These are phyloP conservation scores for Scotopteryx bipunctaria DNA, from an alignment of 2,888 invertebrate species.

Conservation along the genomic window DNA sequence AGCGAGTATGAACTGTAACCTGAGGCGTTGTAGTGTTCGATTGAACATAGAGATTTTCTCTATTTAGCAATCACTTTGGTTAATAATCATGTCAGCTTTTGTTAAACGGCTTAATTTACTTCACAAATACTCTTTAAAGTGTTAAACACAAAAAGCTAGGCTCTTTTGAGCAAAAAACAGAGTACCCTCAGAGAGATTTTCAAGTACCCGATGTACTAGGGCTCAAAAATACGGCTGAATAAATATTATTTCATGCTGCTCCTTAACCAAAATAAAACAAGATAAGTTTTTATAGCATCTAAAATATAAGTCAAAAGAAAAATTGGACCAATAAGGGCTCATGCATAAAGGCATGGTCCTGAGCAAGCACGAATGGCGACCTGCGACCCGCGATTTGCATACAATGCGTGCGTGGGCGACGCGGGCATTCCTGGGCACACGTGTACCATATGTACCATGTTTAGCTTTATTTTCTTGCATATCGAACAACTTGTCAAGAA, in stretches of 20 bases:
- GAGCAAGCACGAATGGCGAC: conserved; percentile 62
- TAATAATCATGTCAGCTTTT: conserved; percentile 1
- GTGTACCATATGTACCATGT: conserved; percentile 42
- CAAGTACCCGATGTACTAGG: no score
- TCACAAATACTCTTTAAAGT: conserved; percentile 3
- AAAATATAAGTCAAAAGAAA: conserved; percentile 16
- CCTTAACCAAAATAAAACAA: conserved; percentile 4
- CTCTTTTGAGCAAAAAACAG: no score
- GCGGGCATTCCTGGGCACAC: conserved; percentile 54
- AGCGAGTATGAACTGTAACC: conserved; percentile 14
- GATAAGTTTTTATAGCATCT: neutral
- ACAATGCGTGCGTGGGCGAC: conserved; percentile 78
- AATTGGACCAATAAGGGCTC: conserved; percentile 52
- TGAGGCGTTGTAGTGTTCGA: conserved; percentile 11
- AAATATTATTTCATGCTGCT: no score
- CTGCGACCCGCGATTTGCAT: conserved; percentile 81
- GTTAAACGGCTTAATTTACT: neutral
- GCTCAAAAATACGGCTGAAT: no score
- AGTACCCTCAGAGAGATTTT: no score
- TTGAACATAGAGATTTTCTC: conserved; percentile 20
- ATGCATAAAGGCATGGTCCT: conserved; percentile 35
- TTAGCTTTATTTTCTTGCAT: conserved; percentile 33
- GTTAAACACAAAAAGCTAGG: no score
- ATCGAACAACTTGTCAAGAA: conserved; percentile 29
- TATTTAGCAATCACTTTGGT: conserved; percentile 10